Conservation (phyloP, 2,113 vertebrate genomes). For the Microtus ochrogaster region DNA sequence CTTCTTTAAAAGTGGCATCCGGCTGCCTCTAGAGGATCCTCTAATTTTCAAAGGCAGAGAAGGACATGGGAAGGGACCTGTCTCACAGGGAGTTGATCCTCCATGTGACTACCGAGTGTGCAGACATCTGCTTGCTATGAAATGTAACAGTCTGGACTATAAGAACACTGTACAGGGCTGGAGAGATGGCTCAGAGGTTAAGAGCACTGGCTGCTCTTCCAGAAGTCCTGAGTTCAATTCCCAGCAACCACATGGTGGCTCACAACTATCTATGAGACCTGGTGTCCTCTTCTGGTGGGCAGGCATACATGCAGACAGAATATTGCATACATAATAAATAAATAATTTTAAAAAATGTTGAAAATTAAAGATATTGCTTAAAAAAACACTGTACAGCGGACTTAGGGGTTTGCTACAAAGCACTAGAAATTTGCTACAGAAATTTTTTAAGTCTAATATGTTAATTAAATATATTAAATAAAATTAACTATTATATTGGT, state of each 20-base stretch:
- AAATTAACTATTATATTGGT: background rate
- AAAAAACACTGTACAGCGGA: background rate
- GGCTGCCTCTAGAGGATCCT: background rate
- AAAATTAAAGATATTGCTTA: too few relatives aligned
- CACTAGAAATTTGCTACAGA: background rate
- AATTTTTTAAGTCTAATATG: background rate
- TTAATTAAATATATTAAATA: conserved; percentile 54
- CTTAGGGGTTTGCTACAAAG: background rate
- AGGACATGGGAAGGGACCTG: background rate
- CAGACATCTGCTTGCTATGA: conserved; percentile 11
- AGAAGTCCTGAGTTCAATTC: too few relatives aligned
- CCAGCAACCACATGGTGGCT: too few relatives aligned
- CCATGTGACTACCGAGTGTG: background rate
- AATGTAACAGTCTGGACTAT: background rate
- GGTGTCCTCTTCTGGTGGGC: too few relatives aligned
- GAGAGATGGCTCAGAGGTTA: too few relatives aligned
- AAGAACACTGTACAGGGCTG: background rate
- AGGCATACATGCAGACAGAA: too few relatives aligned
- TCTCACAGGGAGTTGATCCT: background rate
- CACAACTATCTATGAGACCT: too few relatives aligned
- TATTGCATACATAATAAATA: too few relatives aligned
- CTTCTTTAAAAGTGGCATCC: background rate
- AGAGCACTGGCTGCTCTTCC: too few relatives aligned
- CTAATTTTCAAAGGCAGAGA: conserved; percentile 16
- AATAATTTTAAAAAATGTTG: too few relatives aligned